These are phyloP conservation scores for Falco peregrinus DNA, from an alignment of 2,797 vertebrate genomes.

Conservation along the genomic window DNA sequence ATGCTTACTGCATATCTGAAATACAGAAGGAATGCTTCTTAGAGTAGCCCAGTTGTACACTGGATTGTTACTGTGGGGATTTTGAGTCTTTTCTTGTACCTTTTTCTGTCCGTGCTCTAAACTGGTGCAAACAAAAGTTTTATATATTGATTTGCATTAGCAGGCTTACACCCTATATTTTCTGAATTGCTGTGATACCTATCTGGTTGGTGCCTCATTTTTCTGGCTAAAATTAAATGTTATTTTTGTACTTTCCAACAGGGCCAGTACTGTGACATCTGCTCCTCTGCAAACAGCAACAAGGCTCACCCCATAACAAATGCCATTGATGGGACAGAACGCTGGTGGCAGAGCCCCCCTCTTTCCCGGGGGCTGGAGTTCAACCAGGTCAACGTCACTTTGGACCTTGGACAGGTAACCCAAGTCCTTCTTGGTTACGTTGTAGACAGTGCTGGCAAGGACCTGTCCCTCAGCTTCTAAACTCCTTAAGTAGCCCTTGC, in stretches of 20 bases:
- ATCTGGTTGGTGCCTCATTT: not conserved
- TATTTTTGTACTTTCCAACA: constrained; percentile 46
- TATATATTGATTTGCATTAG: not conserved
- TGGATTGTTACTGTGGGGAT: not conserved
- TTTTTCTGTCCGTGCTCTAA: not conserved
- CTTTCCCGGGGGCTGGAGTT: constrained; percentile 91
- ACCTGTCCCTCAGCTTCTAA: not conserved
- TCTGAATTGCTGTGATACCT: not conserved
- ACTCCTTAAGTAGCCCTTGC: not conserved
- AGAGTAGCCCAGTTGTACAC: not conserved
- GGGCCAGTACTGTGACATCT: constrained; percentile 98
- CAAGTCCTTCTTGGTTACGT: not conserved
- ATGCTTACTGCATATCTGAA: rapidly evolving
- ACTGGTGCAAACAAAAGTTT: not conserved
- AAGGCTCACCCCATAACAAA: constrained; percentile 92
- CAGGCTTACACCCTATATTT: not conserved
- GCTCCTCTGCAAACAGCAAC: constrained; percentile 83
- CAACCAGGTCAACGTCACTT: constrained; percentile 94
- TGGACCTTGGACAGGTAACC: constrained; percentile 95
- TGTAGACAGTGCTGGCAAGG: not conserved
- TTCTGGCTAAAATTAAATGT: not conserved
- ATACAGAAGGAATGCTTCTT: not conserved
- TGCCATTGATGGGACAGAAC: constrained; percentile 93
- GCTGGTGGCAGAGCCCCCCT: constrained; percentile 99
- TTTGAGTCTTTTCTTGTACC: not conserved